Percentiles rank a stretch among this genome's conserved stretches.
phyloP scores from a whole-genome alignment of 2,113 vertebrate genomes.

The Orcinus orca region DNA sequence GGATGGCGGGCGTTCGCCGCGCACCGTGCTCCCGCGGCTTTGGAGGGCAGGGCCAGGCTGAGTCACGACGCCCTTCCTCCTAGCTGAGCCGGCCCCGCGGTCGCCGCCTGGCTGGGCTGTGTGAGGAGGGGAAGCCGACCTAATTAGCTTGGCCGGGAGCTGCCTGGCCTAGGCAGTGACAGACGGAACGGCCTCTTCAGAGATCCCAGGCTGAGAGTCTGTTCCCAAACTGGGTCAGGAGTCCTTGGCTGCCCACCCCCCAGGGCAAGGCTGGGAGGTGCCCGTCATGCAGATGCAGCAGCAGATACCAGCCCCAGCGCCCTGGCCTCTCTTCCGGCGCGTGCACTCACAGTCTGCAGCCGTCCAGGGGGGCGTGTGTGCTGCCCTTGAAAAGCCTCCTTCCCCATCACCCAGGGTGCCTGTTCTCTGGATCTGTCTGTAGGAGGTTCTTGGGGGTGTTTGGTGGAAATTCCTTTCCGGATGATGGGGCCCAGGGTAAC shows the following conservation, averaged over 20 bases:
- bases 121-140: neutral
- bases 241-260: neutral
- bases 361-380: too few relatives aligned
- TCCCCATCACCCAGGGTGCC: neutral
- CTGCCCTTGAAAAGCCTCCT: neutral
- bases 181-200: neutral
- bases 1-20: neutral
- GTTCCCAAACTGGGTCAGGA: neutral
- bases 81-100: fast-evolving
- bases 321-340: neutral
- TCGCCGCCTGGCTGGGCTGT: fast-evolving
- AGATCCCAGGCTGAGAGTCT: neutral
- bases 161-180: neutral
- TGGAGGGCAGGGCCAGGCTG: neutral
- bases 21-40: neutral
- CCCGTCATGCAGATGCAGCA: fast-evolving
- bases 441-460: neutral
- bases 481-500: neutral
- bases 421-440: neutral
- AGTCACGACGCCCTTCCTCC: neutral
- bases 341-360: neutral
- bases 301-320: fast-evolving
- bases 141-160: neutral
- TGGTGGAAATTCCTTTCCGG: neutral
- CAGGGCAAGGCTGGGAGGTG: neutral